Conservation (phyloP, 2,888 invertebrate genomes). For the Omphaloscelis lunosa region DNA sequence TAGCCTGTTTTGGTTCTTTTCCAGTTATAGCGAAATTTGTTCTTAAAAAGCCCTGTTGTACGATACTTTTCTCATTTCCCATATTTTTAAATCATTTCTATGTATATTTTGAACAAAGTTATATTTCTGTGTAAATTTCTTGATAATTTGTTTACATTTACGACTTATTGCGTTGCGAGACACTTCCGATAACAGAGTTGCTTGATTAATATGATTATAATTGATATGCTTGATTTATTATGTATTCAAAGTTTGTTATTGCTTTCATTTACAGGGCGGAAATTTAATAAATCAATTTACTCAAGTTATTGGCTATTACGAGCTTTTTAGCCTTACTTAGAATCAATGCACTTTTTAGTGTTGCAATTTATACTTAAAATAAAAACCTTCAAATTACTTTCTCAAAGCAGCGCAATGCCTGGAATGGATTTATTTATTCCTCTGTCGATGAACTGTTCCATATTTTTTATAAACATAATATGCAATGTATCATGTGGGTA, state of each 20-base stretch:
- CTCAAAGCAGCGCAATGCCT: neutral
- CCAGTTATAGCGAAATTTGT: neutral
- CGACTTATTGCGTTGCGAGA: slow-evolving; percentile 49
- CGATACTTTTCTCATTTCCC: neutral
- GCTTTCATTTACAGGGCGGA: slow-evolving; percentile 29
- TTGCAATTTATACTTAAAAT: neutral
- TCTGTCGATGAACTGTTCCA: neutral
- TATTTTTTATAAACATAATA: neutral
- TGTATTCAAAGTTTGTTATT: slow-evolving; percentile 41
- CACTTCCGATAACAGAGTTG: slow-evolving; percentile 49
- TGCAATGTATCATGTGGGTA: neutral
- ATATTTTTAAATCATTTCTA: neutral
- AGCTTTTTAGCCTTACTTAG: neutral
- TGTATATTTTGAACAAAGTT: slow-evolving; percentile 24
- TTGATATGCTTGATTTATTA: slow-evolving; percentile 56
- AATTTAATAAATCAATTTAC: slow-evolving; percentile 31
- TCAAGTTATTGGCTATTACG: neutral
- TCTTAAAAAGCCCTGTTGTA: neutral
- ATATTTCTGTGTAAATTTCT: slow-evolving; percentile 47
- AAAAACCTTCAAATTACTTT: neutral
- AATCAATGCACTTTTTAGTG: neutral
- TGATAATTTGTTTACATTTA: slow-evolving; percentile 40
- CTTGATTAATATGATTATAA: slow-evolving; percentile 60
- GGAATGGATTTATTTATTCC: neutral
- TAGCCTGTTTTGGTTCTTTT: too few relatives aligned